These are phyloP conservation scores for Macrotus californicus DNA, from an alignment of 2,113 vertebrate genomes.

Conservation along the genomic window DNA sequence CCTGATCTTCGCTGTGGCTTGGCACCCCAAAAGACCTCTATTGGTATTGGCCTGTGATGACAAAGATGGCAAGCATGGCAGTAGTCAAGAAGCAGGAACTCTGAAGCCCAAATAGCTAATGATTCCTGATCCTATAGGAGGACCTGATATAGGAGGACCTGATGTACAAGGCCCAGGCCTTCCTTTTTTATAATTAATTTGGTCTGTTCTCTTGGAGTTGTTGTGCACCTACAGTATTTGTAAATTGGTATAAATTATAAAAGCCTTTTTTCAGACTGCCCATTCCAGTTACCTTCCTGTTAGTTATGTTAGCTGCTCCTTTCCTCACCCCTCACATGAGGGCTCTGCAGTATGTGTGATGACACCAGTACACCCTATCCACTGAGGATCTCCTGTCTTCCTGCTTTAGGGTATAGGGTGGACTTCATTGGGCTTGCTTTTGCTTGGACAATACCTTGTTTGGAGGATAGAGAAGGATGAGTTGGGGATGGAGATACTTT, in stretches of 20 bases:
- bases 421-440: neutral
- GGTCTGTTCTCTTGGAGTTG: neutral
- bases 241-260: neutral
- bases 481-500: neutral
- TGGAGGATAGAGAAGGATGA: neutral
- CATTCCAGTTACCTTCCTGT: neutral
- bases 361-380: neutral
- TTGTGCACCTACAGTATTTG: neutral
- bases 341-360: neutral
- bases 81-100: conserved; percentile 94
- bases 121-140: conserved; percentile 84
- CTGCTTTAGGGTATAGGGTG: neutral
- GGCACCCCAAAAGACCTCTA: conserved; percentile 96
- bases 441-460: neutral
- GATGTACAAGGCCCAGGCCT: neutral
- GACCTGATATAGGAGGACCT: neutral
- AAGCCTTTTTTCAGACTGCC: neutral
- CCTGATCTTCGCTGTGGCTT: conserved; percentile 97
- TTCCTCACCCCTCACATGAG: neutral
- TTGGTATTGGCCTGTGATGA: conserved; percentile 97
- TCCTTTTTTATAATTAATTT: neutral
- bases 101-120: conserved; percentile 90
- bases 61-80: conserved; percentile 98
- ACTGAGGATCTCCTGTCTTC: neutral
- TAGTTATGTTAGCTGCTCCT: neutral